Evolutionary conservation across 2,888 invertebrate species (phyloP), one percentile per base, ranked within the genome.

Genomic region (Aspidiotus destructor): DNA sequence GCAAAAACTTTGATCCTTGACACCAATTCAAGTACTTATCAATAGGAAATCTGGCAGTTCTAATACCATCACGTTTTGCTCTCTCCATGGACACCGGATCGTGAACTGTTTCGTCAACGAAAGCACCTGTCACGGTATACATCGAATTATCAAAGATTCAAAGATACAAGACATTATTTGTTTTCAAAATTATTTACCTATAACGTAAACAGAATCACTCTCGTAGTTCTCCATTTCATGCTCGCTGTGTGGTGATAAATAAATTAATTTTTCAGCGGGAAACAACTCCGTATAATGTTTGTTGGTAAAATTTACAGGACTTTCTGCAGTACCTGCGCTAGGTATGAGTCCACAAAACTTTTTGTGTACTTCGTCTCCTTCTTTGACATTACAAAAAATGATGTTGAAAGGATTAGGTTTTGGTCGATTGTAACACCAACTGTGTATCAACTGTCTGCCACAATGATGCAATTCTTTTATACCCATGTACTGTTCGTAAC

Each of bases 31-130:
- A 76, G 77, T 88, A 86, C 54, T 82, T 79, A 73, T 92, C 91
- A 7, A 95, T 76, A 0, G 96, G 96, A 60, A 96, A 78, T 75
- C 85, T 88, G 0, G 85, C 86, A 86, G 88, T 88, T 76, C 81
- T 82, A 13, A 95, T 74, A 0, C 86, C 85, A 76, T 92, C 84
- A 72, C 81, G 80, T 78, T 92, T 93, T n/a, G 65, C 58, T 65
- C 48, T 65, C 3, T 48, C 65, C 28, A 65, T 17, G 7, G 65
- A 48, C 41, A 65, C 13, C 2, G 58, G 58, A 11, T 13, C 9
- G 17, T 65, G 42, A 9, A 17, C 42, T 40, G 8, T 3, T 48
- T 41, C 58, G 48, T 60, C 58, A 7, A 8, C 28, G 0, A 57
- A 15, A 15, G 17, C 65, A 5, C 65, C 65, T 65, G 58, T 6